Evolutionary conservation across 92 coral and sea anemone genomes (phyloP), one percentile per base, ranked within the genome.

Genomic region (Siderastrea siderea): DNA sequence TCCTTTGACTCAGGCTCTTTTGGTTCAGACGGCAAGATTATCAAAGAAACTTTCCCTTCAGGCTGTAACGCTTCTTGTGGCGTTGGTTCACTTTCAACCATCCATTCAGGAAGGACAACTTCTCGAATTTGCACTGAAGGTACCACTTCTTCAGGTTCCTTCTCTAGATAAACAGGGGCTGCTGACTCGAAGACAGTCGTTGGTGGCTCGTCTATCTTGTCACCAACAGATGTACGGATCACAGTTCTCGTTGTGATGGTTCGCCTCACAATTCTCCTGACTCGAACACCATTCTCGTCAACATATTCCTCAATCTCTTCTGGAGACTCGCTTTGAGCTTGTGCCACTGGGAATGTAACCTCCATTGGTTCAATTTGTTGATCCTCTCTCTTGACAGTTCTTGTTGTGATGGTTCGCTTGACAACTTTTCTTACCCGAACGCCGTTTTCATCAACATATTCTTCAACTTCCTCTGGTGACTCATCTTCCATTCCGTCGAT

Each of bases 371-470:
- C 16, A 59, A 59, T 7, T 13, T 7, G 63, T 11, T 59, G 63
- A 59, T 15, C 63, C 12, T 59, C 16, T 59, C 16, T 3, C 52
- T 47, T 55, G 45, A 72, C 7, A 19, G 89, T 69, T 62, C 68
- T 79, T 11, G 90, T 88, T 45, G 87, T 83, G 12, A 88, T 15
- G 71, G 73, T 83, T 46, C 92, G 86, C 44, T 11, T 82, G 19
- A 72, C 54, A 69, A 54, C 38, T 26, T 26, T 60, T 49, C 82
- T 82, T 3, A 88, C 88, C 53, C 61, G 83, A 63, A 80, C 78
- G 46, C 95, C 96, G 19, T 86, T 78, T 12, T 94, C 93, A 70
- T 94, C 93, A 69, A 86, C 85, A 70, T 63, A 92, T 58, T 94
- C 97, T 69, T 83, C 92, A 49, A 92, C 60, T 68, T 63, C 57